Evolutionary conservation across 2,888 invertebrate genomes (phyloP).

Genomic region (Agrenia bidenticulata): DNA sequence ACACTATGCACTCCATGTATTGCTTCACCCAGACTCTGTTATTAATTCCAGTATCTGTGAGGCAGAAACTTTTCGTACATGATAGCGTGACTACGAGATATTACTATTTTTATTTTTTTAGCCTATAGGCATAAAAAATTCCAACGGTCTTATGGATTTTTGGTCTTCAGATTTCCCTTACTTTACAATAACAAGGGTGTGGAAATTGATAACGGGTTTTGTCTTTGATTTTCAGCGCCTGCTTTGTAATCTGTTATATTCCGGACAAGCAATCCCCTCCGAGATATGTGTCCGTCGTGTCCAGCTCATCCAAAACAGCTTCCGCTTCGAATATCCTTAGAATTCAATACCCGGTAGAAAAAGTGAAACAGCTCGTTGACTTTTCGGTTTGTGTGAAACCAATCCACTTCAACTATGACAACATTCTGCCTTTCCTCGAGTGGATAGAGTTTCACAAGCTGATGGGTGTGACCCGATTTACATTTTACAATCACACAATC

Average conservation of each 20-base stretch:
- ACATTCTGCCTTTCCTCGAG: constrained; percentile 79
- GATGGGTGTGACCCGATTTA: constrained; percentile 82
- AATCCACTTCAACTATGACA: constrained; percentile 82
- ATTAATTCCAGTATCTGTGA: no score
- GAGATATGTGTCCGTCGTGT: constrained; percentile 70
- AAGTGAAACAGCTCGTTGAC: constrained; percentile 58
- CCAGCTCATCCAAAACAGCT: constrained; percentile 57
- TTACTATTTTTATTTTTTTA: no score
- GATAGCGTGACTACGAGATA: no score
- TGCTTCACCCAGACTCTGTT: no score
- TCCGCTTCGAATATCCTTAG: constrained; percentile 49
- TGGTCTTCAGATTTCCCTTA: no score
- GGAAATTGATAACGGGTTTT: no score
- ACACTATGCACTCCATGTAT: no score
- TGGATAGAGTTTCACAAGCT: constrained; percentile 84
- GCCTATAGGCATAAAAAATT: no score
- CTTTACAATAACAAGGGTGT: no score
- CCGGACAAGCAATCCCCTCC: constrained; percentile 61
- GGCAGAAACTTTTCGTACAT: no score
- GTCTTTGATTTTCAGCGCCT: constrained; percentile 74
- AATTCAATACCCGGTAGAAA: constrained; percentile 55
- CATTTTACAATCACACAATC: constrained; percentile 86
- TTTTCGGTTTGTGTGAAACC: constrained; percentile 82
- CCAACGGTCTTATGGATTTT: no score
- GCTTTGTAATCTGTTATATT: constrained; percentile 80